These are phyloP conservation scores for Bombyx mandarina DNA, from an alignment of 1,140 invertebrate species.

Conservation along the genomic window DNA sequence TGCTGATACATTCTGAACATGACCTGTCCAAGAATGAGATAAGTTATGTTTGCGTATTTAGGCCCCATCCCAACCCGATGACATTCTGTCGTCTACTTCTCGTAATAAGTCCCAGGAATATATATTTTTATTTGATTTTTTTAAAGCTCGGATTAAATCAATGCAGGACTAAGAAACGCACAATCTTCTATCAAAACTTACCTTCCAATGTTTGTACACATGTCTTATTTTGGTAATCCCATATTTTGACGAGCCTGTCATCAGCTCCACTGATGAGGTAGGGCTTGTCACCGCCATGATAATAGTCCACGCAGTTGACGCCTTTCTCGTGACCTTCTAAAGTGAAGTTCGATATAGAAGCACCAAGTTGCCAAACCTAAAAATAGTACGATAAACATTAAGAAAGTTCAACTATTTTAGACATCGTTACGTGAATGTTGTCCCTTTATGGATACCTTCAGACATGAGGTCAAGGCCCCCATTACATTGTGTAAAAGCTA, in stretches of 20 bases:
- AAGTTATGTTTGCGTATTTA: no score
- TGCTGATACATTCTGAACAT: constrained; percentile 95
- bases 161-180: no score
- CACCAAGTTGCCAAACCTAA: constrained; percentile 96
- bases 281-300: constrained; percentile 99
- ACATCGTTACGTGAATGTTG: constrained; percentile 4
- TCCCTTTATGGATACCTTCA: no score
- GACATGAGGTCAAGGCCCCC: no score
- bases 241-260: constrained; percentile 97
- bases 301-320: constrained; percentile 99
- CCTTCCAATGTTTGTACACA: constrained; percentile 98
- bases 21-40: constrained; percentile 61
- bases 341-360: constrained; percentile 97
- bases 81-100: no score
- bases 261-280: constrained; percentile 99
- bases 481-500: no score
- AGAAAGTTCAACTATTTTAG: not conserved
- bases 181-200: not conserved
- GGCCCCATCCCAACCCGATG: no score
- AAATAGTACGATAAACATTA: not conserved
- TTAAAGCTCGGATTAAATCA: no score
- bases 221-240: constrained; percentile 99
- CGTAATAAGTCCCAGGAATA: no score
- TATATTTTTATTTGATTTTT: no score
- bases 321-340: constrained; percentile 99